These are phyloP conservation scores for Drosophila fulvimacula DNA, from an alignment of 2,888 invertebrate genomes.

Conservation along the genomic window DNA sequence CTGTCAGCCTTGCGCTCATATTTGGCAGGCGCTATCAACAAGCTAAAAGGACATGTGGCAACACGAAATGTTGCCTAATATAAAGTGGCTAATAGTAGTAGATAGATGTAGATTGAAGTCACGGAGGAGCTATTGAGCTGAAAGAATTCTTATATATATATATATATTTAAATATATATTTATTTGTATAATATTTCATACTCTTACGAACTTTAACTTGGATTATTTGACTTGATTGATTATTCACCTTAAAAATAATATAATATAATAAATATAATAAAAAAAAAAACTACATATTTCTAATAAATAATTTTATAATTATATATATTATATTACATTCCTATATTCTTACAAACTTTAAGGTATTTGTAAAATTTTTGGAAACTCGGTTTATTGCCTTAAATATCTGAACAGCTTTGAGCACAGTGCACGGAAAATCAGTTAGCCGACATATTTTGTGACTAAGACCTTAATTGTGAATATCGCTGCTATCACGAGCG, in stretches of 20 bases:
- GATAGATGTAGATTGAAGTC: neutral
- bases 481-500: constrained; percentile 41
- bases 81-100: neutral
- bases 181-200: no score
- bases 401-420: neutral
- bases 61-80: constrained; percentile 41
- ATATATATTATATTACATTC: no score
- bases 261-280: no score
- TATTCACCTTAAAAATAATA: no score
- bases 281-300: no score
- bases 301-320: neutral
- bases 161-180: no score
- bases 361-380: neutral
- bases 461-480: constrained; percentile 35
- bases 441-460: constrained; percentile 21
- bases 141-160: no score
- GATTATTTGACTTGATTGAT: no score
- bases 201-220: no score
- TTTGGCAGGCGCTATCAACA: constrained; percentile 38
- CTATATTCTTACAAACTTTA: neutral
- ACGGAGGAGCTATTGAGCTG: neutral
- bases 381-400: neutral
- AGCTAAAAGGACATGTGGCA: constrained; percentile 44
- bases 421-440: constrained; percentile 16
- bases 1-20: constrained; percentile 64